phyloP scores from a whole-genome alignment of 2,888 invertebrate genomes.

The Eurytoma adleriae region DNA sequence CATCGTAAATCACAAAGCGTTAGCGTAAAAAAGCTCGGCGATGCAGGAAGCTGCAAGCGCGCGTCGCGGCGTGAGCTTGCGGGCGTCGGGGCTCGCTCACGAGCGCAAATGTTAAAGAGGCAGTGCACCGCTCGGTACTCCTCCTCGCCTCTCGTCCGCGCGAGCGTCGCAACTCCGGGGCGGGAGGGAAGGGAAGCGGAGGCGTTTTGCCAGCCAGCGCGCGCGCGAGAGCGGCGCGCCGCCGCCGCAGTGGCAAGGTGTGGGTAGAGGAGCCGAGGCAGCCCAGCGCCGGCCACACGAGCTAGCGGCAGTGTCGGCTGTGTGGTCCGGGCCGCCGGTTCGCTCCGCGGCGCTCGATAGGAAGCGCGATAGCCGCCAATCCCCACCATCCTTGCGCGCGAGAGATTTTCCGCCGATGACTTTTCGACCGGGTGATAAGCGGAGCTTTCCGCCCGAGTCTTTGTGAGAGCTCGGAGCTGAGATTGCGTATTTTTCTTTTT shows the following conservation, averaged over 20 bases:
- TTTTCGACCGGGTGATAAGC: no score
- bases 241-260: constrained; percentile 42
- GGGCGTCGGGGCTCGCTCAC: background rate
- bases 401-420: no score
- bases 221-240: constrained; percentile 16
- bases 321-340: constrained; percentile 35
- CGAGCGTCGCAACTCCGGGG: background rate
- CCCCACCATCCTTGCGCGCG: no score
- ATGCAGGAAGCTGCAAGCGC: no score
- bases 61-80: background rate
- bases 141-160: background rate
- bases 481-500: no score
- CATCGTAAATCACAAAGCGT: no score
- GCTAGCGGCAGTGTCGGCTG: constrained; percentile 30
- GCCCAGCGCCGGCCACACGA: background rate
- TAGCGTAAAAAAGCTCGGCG: no score
- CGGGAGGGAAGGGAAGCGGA: constrained; percentile 46
- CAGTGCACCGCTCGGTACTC: constrained; percentile 23
- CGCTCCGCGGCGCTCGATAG: background rate
- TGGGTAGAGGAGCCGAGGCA: constrained; percentile 38
- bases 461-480: no score
- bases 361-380: background rate
- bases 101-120: constrained; percentile 39
- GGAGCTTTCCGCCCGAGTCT: no score
- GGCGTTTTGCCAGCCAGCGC: constrained; percentile 56